Evolutionary conservation across 2,888 invertebrate species (phyloP), one percentile per base, ranked within the genome.

Genomic region (Sesia bembeciformis): DNA sequence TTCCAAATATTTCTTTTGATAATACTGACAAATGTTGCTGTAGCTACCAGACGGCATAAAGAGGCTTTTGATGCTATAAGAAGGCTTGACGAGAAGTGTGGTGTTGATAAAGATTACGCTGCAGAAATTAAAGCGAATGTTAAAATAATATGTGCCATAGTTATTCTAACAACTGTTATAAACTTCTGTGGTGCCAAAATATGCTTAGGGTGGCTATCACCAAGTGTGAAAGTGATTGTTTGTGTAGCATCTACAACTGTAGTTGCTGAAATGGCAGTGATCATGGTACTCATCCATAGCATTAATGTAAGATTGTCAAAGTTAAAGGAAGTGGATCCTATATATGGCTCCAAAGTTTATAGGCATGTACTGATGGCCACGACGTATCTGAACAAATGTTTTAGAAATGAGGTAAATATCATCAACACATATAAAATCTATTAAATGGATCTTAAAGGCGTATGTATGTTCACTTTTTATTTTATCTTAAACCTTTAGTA

Each of bases 191-290:
- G 76, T 4, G 58, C 75, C 52, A 60, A 49, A 8, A 7, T 64
- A 0, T 42, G 66, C 23, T 7, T 46, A 7, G n/a, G 8, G 1
- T 46, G n/a, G 4, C 4, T 46, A 23, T 46, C 46, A 40, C 23
- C 51, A 3, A 62, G 63, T 41, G 43, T 64, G 6, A 58, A 69
- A 0, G 7, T 73, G 4, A 54, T 68, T 1, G 60, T 76, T 0
- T 62, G 67, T 5, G 51, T 80, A 0, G 62, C 70, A 0, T 72
- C 74, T 54, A 67, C 76, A 3, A 78, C 76, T 39, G 77, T 78
- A 54, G 81, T 84, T 58, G 62, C 75, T 0, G 86, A 86, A 63
- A 61, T 79, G 49, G 58, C 70, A 0, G 73, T 82, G 5, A 66
- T 72, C 39, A 63, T 73, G 39, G 58, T 81, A 39, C 43, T 83